Evolutionary conservation across 2,113 vertebrate species (phyloP).

Genomic region (Asarcornis scutulata): DNA sequence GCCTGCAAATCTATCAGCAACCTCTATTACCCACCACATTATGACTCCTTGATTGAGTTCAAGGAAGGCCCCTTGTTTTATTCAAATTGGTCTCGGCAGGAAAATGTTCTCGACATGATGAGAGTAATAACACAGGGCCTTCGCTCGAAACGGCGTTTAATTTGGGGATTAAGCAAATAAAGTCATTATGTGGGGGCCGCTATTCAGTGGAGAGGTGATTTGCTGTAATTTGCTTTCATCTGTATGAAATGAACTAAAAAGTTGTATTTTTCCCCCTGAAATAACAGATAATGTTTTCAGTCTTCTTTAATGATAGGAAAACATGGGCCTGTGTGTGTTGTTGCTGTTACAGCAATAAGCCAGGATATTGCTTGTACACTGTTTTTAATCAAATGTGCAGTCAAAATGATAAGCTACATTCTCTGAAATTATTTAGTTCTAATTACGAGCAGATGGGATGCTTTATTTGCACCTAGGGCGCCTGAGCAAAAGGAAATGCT

Average conservation of each 20-base stretch:
- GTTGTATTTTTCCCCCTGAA: slow-evolving; percentile 77
- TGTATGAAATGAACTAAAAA: slow-evolving; percentile 93
- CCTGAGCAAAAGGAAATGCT: slow-evolving; percentile 98
- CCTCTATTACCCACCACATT: slow-evolving; percentile 92
- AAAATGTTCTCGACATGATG: slow-evolving; percentile 96
- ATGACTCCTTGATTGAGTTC: slow-evolving; percentile 92
- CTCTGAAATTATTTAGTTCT: slow-evolving; percentile 99
- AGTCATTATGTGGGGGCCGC: slow-evolving; percentile 91
- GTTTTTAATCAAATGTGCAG: slow-evolving; percentile 97
- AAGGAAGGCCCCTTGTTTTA: slow-evolving; percentile 93
- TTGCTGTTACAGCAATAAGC: slow-evolving; percentile 76
- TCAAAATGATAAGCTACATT: slow-evolving; percentile 98
- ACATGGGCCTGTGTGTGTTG: slow-evolving; percentile 59
- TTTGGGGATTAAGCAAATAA: slow-evolving; percentile 99
- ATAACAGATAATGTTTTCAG: slow-evolving; percentile 80
- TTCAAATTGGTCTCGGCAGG: slow-evolving; percentile 98
- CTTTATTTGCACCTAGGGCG: slow-evolving; percentile 99
- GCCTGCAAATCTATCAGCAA: slow-evolving; percentile 93
- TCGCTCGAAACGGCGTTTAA: slow-evolving; percentile 93
- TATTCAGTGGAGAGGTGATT: slow-evolving; percentile 91
- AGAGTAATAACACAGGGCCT: slow-evolving; percentile 92
- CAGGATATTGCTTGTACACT: slow-evolving; percentile 83
- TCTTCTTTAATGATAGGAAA: slow-evolving; percentile 74
- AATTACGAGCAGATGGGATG: slow-evolving; percentile 99
- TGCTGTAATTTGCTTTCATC: slow-evolving; percentile 89